Percentiles rank a stretch among this genome's conserved stretches.
Conservation (phyloP, 2,113 vertebrate genomes). For the Picathartes gymnocephalus region DNA sequence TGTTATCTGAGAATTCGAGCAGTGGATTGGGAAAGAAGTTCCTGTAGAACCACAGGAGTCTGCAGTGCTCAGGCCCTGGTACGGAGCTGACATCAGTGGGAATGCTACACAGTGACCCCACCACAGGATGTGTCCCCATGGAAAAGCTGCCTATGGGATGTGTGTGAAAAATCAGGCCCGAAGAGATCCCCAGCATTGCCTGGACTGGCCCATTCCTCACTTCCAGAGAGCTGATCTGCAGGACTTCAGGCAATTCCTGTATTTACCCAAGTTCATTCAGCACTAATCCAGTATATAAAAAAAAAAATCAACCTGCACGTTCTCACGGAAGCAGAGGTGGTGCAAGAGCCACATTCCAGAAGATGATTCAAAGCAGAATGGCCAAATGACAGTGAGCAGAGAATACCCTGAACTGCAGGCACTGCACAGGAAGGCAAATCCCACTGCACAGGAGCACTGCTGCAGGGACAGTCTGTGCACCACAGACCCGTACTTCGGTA, state of each 20-base stretch:
- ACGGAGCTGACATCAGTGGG: background rate
- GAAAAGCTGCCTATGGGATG: background rate
- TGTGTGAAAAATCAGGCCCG: background rate
- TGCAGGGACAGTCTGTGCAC: background rate
- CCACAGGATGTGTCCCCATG: rapidly evolving
- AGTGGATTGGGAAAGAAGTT: background rate
- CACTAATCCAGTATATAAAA: background rate
- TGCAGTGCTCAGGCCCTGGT: rapidly evolving
- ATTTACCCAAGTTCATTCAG: background rate
- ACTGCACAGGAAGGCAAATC: background rate
- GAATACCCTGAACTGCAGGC: background rate
- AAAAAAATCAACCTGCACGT: background rate
- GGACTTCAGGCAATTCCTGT: slow-evolving; percentile 27
- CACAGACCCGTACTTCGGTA: background rate
- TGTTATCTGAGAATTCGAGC: background rate
- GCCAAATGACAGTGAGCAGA: rapidly evolving
- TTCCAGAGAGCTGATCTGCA: background rate
- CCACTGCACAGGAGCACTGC: background rate
- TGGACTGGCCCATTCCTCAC: background rate
- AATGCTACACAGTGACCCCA: rapidly evolving
- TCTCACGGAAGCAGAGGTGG: background rate
- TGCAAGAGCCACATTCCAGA: slow-evolving; percentile 29
- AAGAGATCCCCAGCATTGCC: background rate
- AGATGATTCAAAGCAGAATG: background rate
- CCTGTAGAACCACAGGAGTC: background rate